Evolutionary conservation across 2,888 invertebrate genomes (phyloP), one percentile per base, ranked within the genome.

Genomic region (Dastarcus helophoroides): DNA sequence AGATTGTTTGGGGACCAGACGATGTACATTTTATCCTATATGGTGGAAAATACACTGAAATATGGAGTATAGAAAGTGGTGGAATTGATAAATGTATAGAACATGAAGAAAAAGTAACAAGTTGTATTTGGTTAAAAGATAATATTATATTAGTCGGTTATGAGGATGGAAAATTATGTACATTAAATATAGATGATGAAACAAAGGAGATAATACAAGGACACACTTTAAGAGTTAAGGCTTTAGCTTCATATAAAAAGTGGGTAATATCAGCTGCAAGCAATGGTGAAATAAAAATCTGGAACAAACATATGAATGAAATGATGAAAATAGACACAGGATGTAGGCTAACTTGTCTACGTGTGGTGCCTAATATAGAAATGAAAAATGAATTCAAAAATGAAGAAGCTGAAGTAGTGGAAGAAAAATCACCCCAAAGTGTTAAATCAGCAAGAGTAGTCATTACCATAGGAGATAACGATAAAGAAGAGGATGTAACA

Each of bases 21-120:
- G 91, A 88, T 11, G 69, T 73, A 21, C 69, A 71, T 47, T 94
- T 91, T 59, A 71, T 80, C 3, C 56, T 93, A 29, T 72, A 75
- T 13, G 78, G 80, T 22, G 75, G 77, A 31, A 75, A 73, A 47
- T 69, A 67, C 38, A 65, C 89, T 15, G 83, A 88, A 59, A 65
- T 94, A 12, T 91, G 89, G 73, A 76, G 74, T 26, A 76, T 88
- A 24, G 74, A 79, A 53, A 74, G 73, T 37, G 88, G 89, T 3
- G 79, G 79, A 8, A 65, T 86, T 17, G 63, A 75, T 31, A 73
- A 75, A 41, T 68, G 74, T 27, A 65, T 81, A 15, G 69, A 74
- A 38, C 77, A 79, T 39, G 67, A 73, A 29, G 68, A 73, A 11
- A 80, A 78, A 60, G 76, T 89, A 7, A 69, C 76, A 29, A 70